These are phyloP conservation scores for Thryonomys swinderianus DNA, from an alignment of 2,113 vertebrate species.

Conservation along the genomic window DNA sequence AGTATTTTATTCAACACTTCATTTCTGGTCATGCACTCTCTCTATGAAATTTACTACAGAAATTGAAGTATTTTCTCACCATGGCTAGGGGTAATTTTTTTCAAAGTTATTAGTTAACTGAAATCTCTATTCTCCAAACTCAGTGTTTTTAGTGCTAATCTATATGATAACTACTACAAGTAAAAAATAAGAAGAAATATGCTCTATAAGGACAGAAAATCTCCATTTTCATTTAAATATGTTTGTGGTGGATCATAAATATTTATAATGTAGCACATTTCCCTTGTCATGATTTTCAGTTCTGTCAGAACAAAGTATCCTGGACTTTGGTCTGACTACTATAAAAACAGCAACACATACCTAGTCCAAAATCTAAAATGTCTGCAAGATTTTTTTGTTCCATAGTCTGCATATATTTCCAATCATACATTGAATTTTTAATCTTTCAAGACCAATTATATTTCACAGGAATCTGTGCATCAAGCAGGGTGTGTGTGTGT, in stretches of 20 bases:
- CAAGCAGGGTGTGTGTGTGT: neutral
- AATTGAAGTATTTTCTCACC: neutral
- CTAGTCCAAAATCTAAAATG: slow-evolving; percentile 33
- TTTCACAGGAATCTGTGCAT: neutral
- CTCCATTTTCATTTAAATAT: neutral
- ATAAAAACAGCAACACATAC: neutral
- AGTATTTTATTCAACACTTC: neutral
- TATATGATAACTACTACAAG: slow-evolving; percentile 13
- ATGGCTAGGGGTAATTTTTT: neutral
- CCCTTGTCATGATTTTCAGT: slow-evolving; percentile 8
- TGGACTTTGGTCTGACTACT: neutral
- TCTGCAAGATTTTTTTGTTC: neutral
- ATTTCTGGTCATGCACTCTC: neutral
- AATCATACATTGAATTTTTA: slow-evolving; percentile 23
- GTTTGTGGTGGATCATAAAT: neutral
- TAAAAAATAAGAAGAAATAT: neutral
- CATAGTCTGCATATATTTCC: neutral
- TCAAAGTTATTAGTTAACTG: neutral
- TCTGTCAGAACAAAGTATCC: slow-evolving; percentile 2
- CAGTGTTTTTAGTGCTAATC: neutral
- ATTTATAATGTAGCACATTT: neutral
- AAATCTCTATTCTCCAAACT: slow-evolving; percentile 23
- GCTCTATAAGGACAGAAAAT: neutral
- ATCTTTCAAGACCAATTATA: slow-evolving; percentile 41
- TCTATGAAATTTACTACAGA: neutral